These are phyloP conservation scores for Synergus gifuensis DNA, from an alignment of 2,888 invertebrate species.

Conservation along the genomic window DNA sequence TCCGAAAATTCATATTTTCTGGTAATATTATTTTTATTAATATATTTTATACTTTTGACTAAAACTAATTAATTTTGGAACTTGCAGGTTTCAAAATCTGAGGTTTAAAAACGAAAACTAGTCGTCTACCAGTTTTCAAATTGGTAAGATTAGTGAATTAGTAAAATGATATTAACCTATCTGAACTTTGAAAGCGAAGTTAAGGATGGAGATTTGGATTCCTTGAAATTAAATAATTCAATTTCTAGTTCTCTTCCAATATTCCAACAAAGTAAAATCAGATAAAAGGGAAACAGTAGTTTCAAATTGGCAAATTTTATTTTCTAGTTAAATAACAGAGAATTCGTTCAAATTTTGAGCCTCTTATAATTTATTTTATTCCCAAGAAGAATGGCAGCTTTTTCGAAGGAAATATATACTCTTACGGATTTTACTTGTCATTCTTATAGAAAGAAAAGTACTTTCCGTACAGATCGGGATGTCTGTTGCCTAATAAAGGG, in stretches of 20 bases:
- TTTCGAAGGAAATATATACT: background rate
- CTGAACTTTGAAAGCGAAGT: background rate
- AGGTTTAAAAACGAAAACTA: no score
- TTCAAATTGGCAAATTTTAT: background rate
- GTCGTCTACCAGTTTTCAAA: no score
- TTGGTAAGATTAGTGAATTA: no score
- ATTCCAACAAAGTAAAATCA: background rate
- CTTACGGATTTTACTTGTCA: background rate
- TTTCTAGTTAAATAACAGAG: background rate
- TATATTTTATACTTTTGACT: no score
- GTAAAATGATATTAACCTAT: background rate
- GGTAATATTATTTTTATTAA: no score
- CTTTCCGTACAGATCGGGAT: background rate
- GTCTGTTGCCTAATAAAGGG: conserved; percentile 11
- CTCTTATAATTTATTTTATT: background rate
- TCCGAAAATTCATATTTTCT: no score
- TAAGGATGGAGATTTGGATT: background rate
- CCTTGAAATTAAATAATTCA: background rate
- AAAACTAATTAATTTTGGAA: no score
- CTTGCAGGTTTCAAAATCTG: no score
- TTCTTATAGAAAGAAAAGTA: background rate
- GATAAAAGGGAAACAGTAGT: background rate
- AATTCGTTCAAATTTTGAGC: background rate
- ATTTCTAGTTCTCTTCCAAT: background rate
- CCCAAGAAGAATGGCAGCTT: conserved; percentile 6